Evolutionary conservation across 2,797 vertebrate species (phyloP).

Genomic region (Oryzias sinensis): DNA sequence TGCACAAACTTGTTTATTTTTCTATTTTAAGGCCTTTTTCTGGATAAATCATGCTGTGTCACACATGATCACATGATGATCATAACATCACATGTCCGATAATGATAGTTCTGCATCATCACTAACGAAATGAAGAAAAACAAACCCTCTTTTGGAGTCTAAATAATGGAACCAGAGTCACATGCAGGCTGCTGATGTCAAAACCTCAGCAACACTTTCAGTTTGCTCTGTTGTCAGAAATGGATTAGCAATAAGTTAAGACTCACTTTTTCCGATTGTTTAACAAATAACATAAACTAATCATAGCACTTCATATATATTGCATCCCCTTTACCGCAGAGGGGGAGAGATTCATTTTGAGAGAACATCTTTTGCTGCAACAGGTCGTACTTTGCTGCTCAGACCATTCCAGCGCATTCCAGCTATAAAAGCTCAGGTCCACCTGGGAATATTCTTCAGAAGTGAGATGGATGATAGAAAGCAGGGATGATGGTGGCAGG

Average conservation of each 20-base stretch:
- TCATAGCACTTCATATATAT: conserved; percentile 2
- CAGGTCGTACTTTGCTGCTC: conserved; percentile 21
- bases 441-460: conserved; percentile 50
- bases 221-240: no score
- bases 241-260: no score
- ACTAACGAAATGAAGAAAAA: conserved; percentile 17
- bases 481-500: conserved; percentile 62
- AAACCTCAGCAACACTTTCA: no score
- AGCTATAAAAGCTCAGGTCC: conserved; percentile 55
- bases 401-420: conserved; percentile 50
- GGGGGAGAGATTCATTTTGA: conserved; percentile 17
- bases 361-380: conserved; percentile 2
- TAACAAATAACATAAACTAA: not conserved
- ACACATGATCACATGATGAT: conserved; percentile 34
- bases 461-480: conserved; percentile 54
- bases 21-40: not conserved
- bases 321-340: conserved; percentile 7
- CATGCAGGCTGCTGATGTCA: conserved; percentile 37
- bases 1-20: not conserved
- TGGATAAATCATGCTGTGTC: conserved; percentile 23
- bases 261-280: not conserved
- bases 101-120: conserved; percentile 7
- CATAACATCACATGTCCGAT: conserved; percentile 22
- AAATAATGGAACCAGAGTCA: conserved; percentile 11
- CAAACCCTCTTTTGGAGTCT: not conserved